phyloP scores from a whole-genome alignment of 2,888 invertebrate genomes.

The Taphrorychus bicolor region DNA sequence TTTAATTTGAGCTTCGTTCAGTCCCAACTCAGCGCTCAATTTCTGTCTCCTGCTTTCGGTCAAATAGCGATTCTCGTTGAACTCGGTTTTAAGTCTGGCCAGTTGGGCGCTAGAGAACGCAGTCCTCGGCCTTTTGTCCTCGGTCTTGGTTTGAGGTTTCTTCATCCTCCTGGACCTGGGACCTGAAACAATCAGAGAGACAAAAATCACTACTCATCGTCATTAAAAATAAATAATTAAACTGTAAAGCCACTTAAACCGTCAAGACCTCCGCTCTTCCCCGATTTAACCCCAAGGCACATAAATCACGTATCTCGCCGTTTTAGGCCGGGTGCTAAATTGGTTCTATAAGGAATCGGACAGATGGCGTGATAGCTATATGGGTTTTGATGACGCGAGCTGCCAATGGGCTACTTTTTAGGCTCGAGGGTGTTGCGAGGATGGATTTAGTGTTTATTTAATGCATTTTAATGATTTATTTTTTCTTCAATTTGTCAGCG shows the following conservation, averaged over 20 bases:
- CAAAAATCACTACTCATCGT: background rate
- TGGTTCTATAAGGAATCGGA: conserved; percentile 25
- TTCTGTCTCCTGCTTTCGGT: conserved; percentile 91
- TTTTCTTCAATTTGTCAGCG: background rate
- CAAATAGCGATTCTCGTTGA: conserved; percentile 90
- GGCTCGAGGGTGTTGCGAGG: conserved; percentile 6
- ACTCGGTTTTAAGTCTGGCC: conserved; percentile 90
- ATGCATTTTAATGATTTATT: conserved; percentile 10
- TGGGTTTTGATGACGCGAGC: conserved; percentile 26
- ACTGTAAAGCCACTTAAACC: conserved; percentile 18
- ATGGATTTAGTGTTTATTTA: conserved; percentile 14
- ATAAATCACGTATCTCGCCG: conserved; percentile 23
- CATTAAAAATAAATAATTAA: background rate
- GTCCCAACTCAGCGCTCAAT: conserved; percentile 86
- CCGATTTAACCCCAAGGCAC: conserved; percentile 3
- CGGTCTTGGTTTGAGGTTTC: conserved; percentile 60
- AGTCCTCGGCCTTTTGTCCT: conserved; percentile 93
- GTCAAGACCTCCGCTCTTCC: background rate
- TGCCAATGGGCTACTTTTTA: conserved; percentile 10
- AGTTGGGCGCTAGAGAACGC: conserved; percentile 96
- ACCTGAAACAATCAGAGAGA: conserved; percentile 58
- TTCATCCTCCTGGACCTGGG: conserved; percentile 67
- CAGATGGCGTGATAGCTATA: conserved; percentile 37
- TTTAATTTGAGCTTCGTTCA: conserved; percentile 97
- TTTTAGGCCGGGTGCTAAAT: conserved; percentile 29